Evolutionary conservation across 2,797 vertebrate genomes (phyloP), one percentile per base, ranked within the genome.

Genomic region (Decapterus maruadsi): DNA sequence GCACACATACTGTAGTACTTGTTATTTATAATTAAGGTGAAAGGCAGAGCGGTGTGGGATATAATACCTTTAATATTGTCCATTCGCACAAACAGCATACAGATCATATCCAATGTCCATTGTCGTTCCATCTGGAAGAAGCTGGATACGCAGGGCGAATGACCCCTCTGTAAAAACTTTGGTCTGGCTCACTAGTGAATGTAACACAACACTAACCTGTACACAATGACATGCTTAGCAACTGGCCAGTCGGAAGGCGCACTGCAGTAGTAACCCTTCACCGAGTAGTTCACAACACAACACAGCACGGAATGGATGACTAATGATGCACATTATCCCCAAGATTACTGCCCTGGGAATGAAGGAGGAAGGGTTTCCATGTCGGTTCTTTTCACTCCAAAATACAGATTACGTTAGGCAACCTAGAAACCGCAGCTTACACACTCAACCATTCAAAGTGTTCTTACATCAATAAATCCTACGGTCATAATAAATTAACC

Each of bases 1-100:
- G 34, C 10, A 38, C 5, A 10, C 48, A 57, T 20, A 31, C 26
- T 26, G 26, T 26, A 26, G 5, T 34, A 34, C 13, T 9, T 10
- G 9, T 5, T 6, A 46, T 46, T 29, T 6, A 19, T 36, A 34
- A 7, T 4, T 40, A 13, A 66, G 8, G 43, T 70, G 38, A 79
- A 56, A 57, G 17, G 11, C 46, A 64, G 56, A 36, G 64, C n/a
- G 50, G 29, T 50, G 77, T 90, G 84, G 77, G 93, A 78, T 86
- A 84, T 84, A 89, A 60, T 77, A 67, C 81, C 83, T 97, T 97
- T 97, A 97, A 97, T 97, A 86, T 87, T 92, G 90, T 94, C 95
- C 92, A 92, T 93, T 95, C 90, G 93, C 94, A 96, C 91, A 92
- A 86, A 95, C 91, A 94, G 95, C 91, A 94, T 81, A 95, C 80